A percentile compares a stretch with the other conserved stretches of the same genome.
Evolutionary conservation across 1,140 invertebrate species (phyloP).

Genomic region (Aphaenogaster floridana): DNA sequence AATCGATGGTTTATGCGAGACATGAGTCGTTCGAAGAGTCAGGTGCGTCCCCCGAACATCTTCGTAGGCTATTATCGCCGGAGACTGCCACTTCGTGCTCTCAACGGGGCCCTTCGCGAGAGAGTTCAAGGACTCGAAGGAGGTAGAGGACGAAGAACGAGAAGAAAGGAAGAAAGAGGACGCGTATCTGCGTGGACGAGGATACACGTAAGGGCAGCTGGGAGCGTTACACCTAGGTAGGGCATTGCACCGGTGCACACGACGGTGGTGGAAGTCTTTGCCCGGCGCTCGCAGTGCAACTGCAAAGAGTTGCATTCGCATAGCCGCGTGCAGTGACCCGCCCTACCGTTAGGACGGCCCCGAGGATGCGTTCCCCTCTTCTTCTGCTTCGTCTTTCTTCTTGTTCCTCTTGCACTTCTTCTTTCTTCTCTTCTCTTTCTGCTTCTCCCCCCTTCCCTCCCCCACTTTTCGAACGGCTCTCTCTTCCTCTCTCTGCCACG

Average conservation of each 20-base stretch:
- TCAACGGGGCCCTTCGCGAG: constrained; percentile 68
- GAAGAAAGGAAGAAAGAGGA: constrained; percentile 60
- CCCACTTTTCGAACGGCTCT: neutral
- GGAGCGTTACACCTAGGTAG: constrained; percentile 85
- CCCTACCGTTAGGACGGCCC: constrained; percentile 88
- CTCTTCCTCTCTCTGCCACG: constrained; percentile 28
- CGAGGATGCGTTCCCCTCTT: constrained; percentile 82
- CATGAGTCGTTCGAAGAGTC: constrained; percentile 40
- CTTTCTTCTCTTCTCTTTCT: constrained; percentile 51
- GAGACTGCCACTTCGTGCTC: constrained; percentile 49
- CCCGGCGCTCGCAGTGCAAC: constrained; percentile 73
- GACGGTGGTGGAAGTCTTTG: constrained; percentile 73
- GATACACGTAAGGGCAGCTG: constrained; percentile 81
- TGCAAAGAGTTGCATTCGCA: constrained; percentile 82
- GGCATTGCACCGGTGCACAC: constrained; percentile 83
- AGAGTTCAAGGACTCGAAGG: constrained; percentile 83
- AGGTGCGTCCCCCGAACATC: constrained; percentile 25
- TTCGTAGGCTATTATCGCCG: constrained; percentile 19
- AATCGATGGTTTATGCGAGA: neutral
- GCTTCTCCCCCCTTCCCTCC: constrained; percentile 1
- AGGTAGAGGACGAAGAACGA: constrained; percentile 39
- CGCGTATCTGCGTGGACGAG: constrained; percentile 59
- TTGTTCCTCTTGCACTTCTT: constrained; percentile 67
- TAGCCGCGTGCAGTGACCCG: constrained; percentile 87
- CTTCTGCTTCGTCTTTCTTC: constrained; percentile 72